Conservation (phyloP, 2,888 invertebrate species). For the Leptopilina drosophilae region DNA sequence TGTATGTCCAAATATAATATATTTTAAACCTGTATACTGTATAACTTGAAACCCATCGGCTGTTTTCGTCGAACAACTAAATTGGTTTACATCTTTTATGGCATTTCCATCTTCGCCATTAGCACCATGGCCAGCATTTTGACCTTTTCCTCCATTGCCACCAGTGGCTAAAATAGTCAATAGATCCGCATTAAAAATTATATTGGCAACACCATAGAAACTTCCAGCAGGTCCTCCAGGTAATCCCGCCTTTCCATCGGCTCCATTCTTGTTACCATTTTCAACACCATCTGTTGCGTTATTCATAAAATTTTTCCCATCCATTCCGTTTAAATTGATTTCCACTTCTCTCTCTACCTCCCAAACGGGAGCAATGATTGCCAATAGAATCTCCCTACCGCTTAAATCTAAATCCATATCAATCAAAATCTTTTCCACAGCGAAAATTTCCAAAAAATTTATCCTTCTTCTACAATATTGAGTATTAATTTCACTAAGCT, state of each 20-base stretch:
- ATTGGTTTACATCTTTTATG: neutral
- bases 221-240: constrained; percentile 4
- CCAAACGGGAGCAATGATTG: neutral
- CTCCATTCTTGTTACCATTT: neutral
- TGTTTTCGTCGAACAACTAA: neutral
- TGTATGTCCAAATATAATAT: neutral
- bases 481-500: neutral
- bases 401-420: neutral
- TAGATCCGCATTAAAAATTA: neutral
- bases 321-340: neutral
- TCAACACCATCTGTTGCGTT: too few species aligned
- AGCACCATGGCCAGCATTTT: neutral
- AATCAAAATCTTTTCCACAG: neutral
- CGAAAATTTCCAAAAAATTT: neutral
- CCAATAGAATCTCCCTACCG: neutral
- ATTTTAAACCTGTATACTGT: too few species aligned
- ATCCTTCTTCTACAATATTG: neutral
- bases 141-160: neutral
- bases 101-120: neutral
- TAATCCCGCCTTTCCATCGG: neutral
- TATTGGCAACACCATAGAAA: neutral
- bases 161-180: neutral
- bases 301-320: neutral
- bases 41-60: neutral
- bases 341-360: neutral